Evolutionary conservation across 2,113 vertebrate species (phyloP).

Genomic region (Monopterus albus): DNA sequence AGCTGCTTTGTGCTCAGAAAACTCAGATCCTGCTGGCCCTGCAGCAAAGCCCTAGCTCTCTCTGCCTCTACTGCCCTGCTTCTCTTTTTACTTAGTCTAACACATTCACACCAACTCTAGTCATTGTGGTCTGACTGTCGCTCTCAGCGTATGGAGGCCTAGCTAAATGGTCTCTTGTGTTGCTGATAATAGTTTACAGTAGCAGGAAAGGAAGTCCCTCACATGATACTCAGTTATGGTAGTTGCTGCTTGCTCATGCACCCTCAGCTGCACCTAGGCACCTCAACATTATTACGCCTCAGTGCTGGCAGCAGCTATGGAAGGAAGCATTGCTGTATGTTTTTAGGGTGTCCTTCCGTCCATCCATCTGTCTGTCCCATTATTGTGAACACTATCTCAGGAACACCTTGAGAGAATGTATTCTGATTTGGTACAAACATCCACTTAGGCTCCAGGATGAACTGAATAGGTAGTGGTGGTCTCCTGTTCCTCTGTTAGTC

Average conservation of each 20-base stretch:
- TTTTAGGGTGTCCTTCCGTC: too few relatives aligned
- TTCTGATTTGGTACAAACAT: too few relatives aligned
- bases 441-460: too few relatives aligned
- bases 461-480: too few relatives aligned
- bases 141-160: conserved; percentile 7
- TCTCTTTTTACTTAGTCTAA: conserved; percentile 31
- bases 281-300: too few relatives aligned
- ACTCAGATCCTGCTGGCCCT: conserved; percentile 62
- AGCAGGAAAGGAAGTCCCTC: conserved; percentile 7
- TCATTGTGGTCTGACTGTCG: conserved; percentile 37
- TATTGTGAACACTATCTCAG: too few relatives aligned
- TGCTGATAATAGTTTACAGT: neutral
- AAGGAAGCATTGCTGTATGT: too few relatives aligned
- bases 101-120: conserved; percentile 19
- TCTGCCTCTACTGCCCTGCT: conserved; percentile 53
- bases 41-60: conserved; percentile 69
- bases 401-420: too few relatives aligned
- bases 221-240: neutral
- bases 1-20: conserved; percentile 32
- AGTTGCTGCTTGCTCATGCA: neutral
- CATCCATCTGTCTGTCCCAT: too few relatives aligned
- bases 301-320: too few relatives aligned
- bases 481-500: too few relatives aligned
- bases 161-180: conserved; percentile 1
- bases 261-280: neutral